Conservation (phyloP, 2,797 vertebrate species). For the Notolabrus celidotus region DNA sequence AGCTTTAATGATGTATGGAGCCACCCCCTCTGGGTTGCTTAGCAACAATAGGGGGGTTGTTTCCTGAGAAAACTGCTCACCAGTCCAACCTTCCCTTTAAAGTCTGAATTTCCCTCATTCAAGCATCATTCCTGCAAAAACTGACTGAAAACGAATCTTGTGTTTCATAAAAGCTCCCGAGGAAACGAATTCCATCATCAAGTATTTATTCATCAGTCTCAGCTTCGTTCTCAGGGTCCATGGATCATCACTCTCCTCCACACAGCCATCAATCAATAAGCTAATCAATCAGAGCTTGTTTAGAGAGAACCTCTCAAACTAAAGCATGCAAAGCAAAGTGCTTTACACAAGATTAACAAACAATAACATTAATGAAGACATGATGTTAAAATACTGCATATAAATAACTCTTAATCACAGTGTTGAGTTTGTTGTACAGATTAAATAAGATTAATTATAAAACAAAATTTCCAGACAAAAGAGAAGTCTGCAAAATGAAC, state of each 20-base stretch:
- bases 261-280: background rate
- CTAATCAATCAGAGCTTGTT: background rate
- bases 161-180: background rate
- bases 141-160: background rate
- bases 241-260: background rate
- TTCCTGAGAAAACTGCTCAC: constrained; percentile 27
- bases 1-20: constrained; percentile 49
- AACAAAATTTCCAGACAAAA: no score
- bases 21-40: constrained; percentile 60
- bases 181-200: background rate
- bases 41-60: constrained; percentile 67
- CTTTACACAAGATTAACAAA: no score
- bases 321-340: background rate
- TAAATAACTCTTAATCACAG: no score
- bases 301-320: background rate
- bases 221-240: background rate
- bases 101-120: background rate
- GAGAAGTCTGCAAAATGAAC: no score
- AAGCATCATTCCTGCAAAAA: no score
- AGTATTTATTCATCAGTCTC: no score
- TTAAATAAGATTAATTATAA: no score
- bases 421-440: no score
- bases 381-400: no score
- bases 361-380: no score
- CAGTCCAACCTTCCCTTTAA: constrained; percentile 1